These are phyloP conservation scores for Delphinus delphis DNA, from an alignment of 2,113 vertebrate species.

Conservation along the genomic window DNA sequence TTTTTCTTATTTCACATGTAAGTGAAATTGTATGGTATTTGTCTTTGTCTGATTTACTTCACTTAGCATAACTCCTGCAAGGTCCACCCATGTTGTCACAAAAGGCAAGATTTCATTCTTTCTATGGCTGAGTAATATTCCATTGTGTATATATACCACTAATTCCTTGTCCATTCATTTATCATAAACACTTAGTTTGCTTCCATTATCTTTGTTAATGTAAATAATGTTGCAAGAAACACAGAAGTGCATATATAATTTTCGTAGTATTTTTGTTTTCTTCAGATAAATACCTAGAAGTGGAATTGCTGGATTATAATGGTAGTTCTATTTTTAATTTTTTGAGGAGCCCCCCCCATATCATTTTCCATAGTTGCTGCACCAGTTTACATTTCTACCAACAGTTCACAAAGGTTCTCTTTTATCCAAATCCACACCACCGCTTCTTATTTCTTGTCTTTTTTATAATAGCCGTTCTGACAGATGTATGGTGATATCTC, in stretches of 20 bases:
- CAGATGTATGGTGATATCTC: background rate
- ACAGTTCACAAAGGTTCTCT: background rate
- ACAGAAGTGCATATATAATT: background rate
- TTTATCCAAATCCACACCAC: background rate
- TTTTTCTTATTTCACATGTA: background rate
- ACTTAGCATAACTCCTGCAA: no score
- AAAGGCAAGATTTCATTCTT: no score
- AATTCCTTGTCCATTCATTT: background rate
- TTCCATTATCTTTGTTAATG: background rate
- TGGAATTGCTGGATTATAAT: no score
- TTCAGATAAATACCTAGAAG: no score
- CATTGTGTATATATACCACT: background rate
- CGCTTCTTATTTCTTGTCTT: background rate
- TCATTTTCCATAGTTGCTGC: no score
- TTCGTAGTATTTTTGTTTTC: background rate
- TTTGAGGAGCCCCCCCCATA: no score
- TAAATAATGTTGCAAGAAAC: background rate
- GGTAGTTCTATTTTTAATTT: no score
- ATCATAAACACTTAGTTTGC: background rate
- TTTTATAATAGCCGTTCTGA: background rate
- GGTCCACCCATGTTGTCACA: no score
- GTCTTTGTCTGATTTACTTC: background rate
- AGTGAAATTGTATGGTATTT: background rate
- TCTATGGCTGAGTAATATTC: no score
- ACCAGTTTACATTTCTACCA: no score